Evolutionary conservation across 2,888 invertebrate genomes (phyloP).

Genomic region (Luperina testacea): DNA sequence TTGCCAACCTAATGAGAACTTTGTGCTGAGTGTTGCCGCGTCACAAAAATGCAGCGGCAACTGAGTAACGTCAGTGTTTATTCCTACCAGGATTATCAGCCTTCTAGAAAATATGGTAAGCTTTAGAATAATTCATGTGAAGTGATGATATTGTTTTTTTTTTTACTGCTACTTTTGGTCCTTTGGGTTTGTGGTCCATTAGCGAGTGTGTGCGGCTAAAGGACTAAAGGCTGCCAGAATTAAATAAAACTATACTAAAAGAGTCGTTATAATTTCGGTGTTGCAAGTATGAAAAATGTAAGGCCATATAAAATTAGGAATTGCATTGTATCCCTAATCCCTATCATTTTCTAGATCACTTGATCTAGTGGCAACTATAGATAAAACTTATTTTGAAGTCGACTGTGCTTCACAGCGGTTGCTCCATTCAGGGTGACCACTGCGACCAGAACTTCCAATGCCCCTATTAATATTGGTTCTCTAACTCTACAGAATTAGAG

Average conservation of each 20-base stretch:
- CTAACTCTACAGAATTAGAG: no score
- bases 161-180: neutral
- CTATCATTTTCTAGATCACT: no score
- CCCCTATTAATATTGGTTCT: no score
- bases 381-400: no score
- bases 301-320: no score
- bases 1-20: slow-evolving; percentile 70
- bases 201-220: neutral
- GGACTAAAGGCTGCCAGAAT: neutral
- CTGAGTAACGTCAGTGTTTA: slow-evolving; percentile 87
- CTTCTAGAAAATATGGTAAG: slow-evolving; percentile 85
- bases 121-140: neutral
- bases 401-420: no score
- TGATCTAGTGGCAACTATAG: no score
- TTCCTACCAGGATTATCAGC: slow-evolving; percentile 88
- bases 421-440: no score
- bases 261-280: neutral
- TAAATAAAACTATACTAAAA: neutral
- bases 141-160: neutral
- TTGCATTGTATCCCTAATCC: no score
- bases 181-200: neutral
- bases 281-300: no score
- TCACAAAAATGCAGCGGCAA: slow-evolving; percentile 82
- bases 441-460: no score
- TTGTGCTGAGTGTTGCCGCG: slow-evolving; percentile 70